These are phyloP conservation scores for Steinernema carpocapsae DNA, from an alignment of 2,888 invertebrate genomes.

Conservation along the genomic window DNA sequence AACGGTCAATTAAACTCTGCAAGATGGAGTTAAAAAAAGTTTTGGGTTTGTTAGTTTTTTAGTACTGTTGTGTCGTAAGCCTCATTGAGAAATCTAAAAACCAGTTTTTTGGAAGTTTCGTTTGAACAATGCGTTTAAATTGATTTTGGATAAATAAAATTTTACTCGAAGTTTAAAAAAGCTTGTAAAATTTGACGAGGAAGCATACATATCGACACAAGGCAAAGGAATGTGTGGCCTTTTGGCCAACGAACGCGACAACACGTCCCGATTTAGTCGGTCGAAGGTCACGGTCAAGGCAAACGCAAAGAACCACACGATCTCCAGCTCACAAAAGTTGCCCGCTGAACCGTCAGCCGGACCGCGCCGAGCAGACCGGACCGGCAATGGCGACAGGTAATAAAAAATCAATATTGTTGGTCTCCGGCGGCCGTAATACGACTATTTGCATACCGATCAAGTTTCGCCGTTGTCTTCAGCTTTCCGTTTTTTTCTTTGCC, in stretches of 20 bases:
- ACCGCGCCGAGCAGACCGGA: not conserved
- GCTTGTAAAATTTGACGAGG: too few relatives aligned
- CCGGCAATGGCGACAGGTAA: constrained; percentile 25
- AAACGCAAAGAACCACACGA: not conserved
- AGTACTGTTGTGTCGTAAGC: too few relatives aligned
- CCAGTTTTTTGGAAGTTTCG: too few relatives aligned
- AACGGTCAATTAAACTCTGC: too few relatives aligned
- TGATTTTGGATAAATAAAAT: too few relatives aligned
- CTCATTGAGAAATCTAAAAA: too few relatives aligned
- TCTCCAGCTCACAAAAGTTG: constrained; percentile 19
- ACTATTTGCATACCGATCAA: constrained; percentile 24
- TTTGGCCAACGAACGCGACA: constrained; percentile 21
- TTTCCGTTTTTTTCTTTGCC: not conserved
- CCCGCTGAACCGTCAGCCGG: constrained; percentile 10
- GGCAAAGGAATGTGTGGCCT: constrained; percentile 24
- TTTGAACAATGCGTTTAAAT: too few relatives aligned
- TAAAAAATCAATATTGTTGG: constrained; percentile 33
- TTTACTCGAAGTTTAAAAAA: too few relatives aligned
- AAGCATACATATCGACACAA: too few relatives aligned
- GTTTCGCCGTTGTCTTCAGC: not conserved
- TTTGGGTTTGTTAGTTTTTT: too few relatives aligned
- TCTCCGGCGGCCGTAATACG: not conserved
- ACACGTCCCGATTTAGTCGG: not conserved
- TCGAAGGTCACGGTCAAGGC: constrained; percentile 35
- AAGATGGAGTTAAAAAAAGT: too few relatives aligned